Percentiles rank a stretch among this genome's conserved stretches.
Conservation (phyloP, 2,113 vertebrate genomes). For the Chlamydotis undulata region DNA sequence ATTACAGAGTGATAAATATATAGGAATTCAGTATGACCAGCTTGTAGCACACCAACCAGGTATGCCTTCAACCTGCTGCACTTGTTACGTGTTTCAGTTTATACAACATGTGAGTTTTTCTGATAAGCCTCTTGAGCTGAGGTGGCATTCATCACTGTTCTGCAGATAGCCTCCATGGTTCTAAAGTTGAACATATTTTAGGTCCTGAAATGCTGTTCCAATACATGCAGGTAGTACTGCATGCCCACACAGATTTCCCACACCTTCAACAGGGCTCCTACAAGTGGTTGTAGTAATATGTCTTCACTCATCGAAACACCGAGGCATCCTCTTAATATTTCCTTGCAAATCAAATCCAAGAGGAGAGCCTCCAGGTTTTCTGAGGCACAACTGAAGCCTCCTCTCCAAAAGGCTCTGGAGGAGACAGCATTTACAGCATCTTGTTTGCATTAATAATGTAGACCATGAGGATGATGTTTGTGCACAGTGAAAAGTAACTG, state of each 20-base stretch:
- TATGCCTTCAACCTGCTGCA: not conserved
- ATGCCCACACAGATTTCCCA: not conserved
- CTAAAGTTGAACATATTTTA: not conserved
- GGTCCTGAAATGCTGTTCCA: not conserved
- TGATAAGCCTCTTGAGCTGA: not conserved
- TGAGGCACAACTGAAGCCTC: not conserved
- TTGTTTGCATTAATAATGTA: constrained; percentile 60
- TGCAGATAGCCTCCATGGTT: not conserved
- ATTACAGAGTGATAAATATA: not conserved
- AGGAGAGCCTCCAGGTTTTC: constrained; percentile 4
- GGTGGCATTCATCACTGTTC: not conserved
- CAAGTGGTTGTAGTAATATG: not conserved
- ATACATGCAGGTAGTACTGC: not conserved
- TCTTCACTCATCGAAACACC: not conserved
- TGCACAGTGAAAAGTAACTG: not conserved
- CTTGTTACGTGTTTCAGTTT: not conserved
- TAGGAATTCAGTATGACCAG: not conserved
- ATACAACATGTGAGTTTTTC: not conserved
- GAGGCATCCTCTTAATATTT: not conserved
- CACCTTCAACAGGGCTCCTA: not conserved
- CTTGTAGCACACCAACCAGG: not conserved
- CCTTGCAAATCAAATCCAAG: not conserved
- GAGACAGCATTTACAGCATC: constrained; percentile 22
- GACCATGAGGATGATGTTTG: constrained; percentile 3
- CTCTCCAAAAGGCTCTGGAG: not conserved